Percentiles rank a stretch among this genome's conserved stretches.
These are phyloP conservation scores for Margarornis squamiger DNA, from an alignment of 2,797 vertebrate species.

Conservation along the genomic window DNA sequence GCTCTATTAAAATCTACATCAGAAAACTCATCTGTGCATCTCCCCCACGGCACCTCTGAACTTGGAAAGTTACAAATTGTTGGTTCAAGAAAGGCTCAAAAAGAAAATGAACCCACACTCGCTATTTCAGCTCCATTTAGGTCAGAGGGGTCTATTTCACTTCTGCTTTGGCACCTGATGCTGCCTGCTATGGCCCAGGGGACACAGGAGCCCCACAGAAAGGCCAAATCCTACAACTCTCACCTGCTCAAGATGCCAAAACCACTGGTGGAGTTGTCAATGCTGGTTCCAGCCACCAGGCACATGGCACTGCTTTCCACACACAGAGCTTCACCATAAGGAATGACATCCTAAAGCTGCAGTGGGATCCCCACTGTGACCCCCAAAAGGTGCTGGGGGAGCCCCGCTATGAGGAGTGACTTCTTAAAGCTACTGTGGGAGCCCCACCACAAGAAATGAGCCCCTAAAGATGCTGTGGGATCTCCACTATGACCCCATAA, in stretches of 20 bases:
- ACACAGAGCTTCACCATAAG: fast-evolving
- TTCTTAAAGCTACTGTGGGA: not conserved
- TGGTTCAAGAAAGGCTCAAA: not conserved
- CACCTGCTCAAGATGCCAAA: not conserved
- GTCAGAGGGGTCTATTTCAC: not conserved
- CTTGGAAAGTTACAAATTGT: not conserved
- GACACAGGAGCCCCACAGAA: not conserved
- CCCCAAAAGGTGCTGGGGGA: not conserved
- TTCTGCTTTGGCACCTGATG: not conserved
- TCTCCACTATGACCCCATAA: too few species aligned
- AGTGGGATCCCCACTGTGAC: too few species aligned
- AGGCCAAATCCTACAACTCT: not conserved
- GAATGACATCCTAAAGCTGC: not conserved
- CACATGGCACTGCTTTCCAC: not conserved
- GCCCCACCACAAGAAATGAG: too few species aligned
- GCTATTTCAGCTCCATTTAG: not conserved
- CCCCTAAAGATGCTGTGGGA: too few species aligned
- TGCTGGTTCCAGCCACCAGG: not conserved
- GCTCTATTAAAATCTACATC: not conserved
- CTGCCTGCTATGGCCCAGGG: fast-evolving
- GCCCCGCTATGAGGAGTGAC: not conserved
- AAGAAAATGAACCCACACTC: not conserved
- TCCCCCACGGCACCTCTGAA: not conserved
- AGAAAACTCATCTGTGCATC: not conserved
- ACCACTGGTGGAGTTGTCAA: fast-evolving